Evolutionary conservation across 2,113 vertebrate genomes (phyloP).

Genomic region (Megaceryle maxima): DNA sequence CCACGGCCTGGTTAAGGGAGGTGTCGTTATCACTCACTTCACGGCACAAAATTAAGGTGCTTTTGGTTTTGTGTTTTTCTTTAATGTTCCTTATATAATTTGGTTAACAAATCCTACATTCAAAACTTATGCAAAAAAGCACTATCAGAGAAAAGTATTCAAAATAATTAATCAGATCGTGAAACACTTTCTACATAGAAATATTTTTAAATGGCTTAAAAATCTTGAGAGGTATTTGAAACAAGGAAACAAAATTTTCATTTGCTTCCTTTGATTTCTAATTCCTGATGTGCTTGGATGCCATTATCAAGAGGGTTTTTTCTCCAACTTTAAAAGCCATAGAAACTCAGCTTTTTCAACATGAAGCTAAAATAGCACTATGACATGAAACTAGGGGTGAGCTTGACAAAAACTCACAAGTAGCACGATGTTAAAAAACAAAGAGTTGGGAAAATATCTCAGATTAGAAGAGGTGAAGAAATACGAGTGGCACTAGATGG

Average conservation of each 20-base stretch:
- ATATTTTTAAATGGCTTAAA: not conserved
- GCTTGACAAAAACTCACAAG: not conserved
- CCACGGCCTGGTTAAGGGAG: not conserved
- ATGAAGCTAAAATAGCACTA: not conserved
- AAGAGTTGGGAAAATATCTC: conserved; percentile 35
- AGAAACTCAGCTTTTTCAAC: not conserved
- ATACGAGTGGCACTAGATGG: conserved; percentile 29
- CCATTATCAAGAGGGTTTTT: not conserved
- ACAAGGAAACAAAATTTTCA: not conserved
- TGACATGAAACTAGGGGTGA: not conserved
- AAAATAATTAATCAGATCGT: not conserved
- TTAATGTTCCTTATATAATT: not conserved
- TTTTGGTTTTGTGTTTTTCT: not conserved
- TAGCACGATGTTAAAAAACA: conserved; percentile 1
- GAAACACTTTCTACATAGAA: not conserved
- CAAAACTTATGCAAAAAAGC: not conserved
- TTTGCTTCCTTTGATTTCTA: not conserved
- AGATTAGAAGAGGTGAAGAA: conserved; percentile 46
- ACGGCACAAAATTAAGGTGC: not conserved
- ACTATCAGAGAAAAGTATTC: not conserved
- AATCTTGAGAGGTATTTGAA: not conserved
- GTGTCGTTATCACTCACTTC: not conserved
- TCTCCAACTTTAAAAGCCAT: not conserved
- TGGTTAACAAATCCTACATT: not conserved
- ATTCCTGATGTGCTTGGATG: not conserved